Conservation (phyloP, 1,140 invertebrate genomes). For the Myzus persicae region DNA sequence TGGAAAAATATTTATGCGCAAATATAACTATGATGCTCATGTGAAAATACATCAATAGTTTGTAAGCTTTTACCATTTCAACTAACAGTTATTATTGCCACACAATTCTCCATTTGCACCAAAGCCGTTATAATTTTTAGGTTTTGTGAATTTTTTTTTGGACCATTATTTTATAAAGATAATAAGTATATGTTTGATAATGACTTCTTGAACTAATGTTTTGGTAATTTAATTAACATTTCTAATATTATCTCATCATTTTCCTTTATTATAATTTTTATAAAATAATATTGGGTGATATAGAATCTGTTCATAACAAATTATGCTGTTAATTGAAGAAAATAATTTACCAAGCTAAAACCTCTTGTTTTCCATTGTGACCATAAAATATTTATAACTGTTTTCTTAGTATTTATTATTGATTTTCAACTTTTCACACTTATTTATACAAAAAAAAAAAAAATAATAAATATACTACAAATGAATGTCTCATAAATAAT, state of each 20-base stretch:
- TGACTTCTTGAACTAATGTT: background rate
- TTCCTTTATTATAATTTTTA: background rate
- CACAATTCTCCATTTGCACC: background rate
- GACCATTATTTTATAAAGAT: background rate
- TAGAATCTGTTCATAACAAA: background rate
- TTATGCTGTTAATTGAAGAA: background rate
- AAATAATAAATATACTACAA: background rate
- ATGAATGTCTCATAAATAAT: background rate
- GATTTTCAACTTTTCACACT: background rate
- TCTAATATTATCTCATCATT: background rate
- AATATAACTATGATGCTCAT: slow-evolving; percentile 61
- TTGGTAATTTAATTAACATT: background rate
- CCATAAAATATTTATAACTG: background rate
- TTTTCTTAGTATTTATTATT: background rate
- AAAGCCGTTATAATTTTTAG: background rate
- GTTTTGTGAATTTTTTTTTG: slow-evolving; percentile 25
- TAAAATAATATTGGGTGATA: background rate
- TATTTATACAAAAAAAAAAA: background rate
- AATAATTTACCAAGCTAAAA: background rate
- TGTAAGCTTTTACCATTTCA: background rate
- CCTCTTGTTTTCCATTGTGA: background rate
- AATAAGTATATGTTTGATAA: background rate
- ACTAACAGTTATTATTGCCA: background rate
- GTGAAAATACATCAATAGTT: slow-evolving; percentile 59
- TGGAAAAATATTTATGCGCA: slow-evolving; percentile 60